These are phyloP conservation scores for Embidobia sp. DNA, from an alignment of 2,888 invertebrate genomes.

Conservation along the genomic window DNA sequence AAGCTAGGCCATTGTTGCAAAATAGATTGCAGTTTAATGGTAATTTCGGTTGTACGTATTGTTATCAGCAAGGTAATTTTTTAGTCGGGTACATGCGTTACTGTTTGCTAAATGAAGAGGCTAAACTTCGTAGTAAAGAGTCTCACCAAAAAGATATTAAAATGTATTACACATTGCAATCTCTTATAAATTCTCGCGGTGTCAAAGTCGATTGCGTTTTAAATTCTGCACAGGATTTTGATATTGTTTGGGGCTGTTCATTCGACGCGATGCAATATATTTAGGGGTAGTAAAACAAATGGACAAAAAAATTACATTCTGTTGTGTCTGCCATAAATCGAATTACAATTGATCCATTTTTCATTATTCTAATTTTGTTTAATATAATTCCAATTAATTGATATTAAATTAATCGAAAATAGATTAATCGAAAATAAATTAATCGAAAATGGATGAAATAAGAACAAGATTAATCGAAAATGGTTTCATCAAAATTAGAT, in stretches of 20 bases:
- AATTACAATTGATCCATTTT: too few relatives aligned
- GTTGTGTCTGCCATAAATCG: too few relatives aligned
- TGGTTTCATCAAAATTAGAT: too few relatives aligned
- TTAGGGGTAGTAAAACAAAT: constrained; percentile 35
- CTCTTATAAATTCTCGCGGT: constrained; percentile 14
- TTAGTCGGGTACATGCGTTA: constrained; percentile 19
- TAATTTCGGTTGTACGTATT: constrained; percentile 15
- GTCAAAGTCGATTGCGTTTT: constrained; percentile 44
- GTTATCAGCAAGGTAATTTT: constrained; percentile 17
- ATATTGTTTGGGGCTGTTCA: constrained; percentile 56
- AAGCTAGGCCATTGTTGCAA: constrained; percentile 27
- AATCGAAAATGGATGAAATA: too few relatives aligned
- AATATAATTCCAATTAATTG: too few relatives aligned
- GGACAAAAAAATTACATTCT: too few relatives aligned
- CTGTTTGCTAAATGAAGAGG: neutral
- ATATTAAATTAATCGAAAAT: too few relatives aligned
- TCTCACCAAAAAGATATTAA: neutral
- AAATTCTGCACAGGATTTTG: constrained; percentile 20
- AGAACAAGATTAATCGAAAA: too few relatives aligned
- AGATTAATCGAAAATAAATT: too few relatives aligned
- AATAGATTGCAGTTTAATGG: constrained; percentile 35
- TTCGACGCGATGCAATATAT: constrained; percentile 40
- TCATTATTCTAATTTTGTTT: too few relatives aligned
- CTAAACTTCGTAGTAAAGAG: neutral
- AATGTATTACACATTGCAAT: neutral